Percentiles rank a stretch among this genome's conserved stretches.
phyloP scores from a whole-genome alignment of 2,113 vertebrate species.

The Zapornia atra region DNA sequence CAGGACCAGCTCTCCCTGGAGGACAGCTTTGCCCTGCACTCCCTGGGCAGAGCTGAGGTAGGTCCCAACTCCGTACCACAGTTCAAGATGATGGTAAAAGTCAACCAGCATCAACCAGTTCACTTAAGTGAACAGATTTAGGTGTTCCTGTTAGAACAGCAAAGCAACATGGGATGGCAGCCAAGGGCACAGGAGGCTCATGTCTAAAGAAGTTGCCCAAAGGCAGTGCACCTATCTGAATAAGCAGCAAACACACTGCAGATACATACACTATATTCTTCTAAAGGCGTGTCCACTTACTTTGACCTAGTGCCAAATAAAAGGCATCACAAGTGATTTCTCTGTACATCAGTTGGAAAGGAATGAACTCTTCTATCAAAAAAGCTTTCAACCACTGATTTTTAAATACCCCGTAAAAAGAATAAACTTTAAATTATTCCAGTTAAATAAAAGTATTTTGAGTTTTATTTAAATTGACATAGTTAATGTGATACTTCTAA shows the following conservation, averaged over 20 bases:
- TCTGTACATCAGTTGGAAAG: not conserved
- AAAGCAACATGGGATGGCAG: not conserved
- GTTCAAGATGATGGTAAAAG: not conserved
- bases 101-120: not conserved
- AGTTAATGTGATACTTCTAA: not conserved
- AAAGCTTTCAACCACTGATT: not conserved
- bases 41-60: not conserved
- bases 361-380: not conserved
- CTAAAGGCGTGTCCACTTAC: not conserved
- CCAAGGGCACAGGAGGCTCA: not conserved
- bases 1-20: not conserved
- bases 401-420: accelerated
- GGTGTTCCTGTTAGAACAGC: not conserved
- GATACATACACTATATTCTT: not conserved
- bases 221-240: not conserved
- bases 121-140: accelerated
- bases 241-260: not conserved
- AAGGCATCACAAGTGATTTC: not conserved
- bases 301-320: not conserved
- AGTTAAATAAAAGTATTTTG: not conserved
- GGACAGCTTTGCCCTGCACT: not conserved
- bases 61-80: not conserved
- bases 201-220: not conserved
- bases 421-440: not conserved
- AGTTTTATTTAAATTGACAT: not conserved